Conservation (phyloP, 2,113 vertebrate species). For the Cygnus buccinator region DNA sequence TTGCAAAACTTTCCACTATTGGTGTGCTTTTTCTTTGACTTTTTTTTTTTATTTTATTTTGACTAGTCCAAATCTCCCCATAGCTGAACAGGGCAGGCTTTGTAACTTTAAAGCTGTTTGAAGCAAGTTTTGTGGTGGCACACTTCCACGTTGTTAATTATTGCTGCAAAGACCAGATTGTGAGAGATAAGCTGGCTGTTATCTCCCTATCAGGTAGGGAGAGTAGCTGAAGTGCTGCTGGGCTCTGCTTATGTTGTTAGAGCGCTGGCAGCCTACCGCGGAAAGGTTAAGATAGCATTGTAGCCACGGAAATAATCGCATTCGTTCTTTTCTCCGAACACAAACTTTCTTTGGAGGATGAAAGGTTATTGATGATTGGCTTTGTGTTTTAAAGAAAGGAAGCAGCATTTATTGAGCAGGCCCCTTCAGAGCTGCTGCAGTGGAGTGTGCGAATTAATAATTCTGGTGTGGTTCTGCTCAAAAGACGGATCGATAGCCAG, state of each 20-base stretch:
- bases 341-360: background rate
- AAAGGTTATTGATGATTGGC: background rate
- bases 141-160: background rate
- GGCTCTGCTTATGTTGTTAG: background rate
- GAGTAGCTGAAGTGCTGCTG: background rate
- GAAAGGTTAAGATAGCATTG: background rate
- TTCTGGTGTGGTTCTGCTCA: background rate
- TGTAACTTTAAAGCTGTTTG: background rate
- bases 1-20: constrained; percentile 1
- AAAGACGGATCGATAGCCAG: background rate
- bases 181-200: background rate
- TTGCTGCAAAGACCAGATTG: background rate
- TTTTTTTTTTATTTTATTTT: background rate
- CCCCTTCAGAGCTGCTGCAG: background rate
- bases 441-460: background rate
- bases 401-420: background rate
- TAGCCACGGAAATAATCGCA: background rate
- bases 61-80: background rate
- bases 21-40: background rate
- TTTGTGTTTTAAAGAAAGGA: background rate
- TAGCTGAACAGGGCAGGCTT: background rate
- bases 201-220: background rate
- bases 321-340: background rate
- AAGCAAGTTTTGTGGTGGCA: background rate
- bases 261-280: background rate